A percentile compares a stretch with the other conserved stretches of the same genome.
Conservation (phyloP, 64 coral and sea anemone species). For the Pocillopora verrucosa region DNA sequence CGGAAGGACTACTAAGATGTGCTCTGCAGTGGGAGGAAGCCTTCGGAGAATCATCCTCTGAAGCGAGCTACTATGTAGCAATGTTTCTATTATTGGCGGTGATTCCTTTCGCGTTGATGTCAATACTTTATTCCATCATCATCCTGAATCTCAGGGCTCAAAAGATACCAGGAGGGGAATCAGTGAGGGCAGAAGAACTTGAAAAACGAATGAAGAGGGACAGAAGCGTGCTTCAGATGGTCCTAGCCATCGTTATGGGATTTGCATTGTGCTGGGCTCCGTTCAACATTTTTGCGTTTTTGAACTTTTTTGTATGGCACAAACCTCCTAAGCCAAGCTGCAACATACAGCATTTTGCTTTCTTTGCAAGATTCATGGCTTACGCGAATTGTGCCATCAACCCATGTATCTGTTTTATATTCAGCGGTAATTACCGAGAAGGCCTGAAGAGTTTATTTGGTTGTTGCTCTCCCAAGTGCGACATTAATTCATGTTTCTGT, state of each 20-base stretch:
- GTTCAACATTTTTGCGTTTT: neutral
- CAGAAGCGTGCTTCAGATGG: conserved; percentile 26
- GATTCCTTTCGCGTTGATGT: conserved; percentile 16
- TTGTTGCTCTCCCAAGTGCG: neutral
- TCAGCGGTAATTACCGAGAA: conserved; percentile 28
- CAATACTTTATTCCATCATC: conserved; percentile 22
- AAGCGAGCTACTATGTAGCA: neutral
- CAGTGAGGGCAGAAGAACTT: conserved; percentile 9
- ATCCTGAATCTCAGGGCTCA: conserved; percentile 7
- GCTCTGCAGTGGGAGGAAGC: neutral
- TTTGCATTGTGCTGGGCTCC: conserved; percentile 34
- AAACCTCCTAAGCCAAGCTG: neutral
- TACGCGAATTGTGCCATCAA: conserved; percentile 26
- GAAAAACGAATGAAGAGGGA: conserved; percentile 16
- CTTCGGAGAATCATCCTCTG: conserved; percentile 10
- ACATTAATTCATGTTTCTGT: neutral
- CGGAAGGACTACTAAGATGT: neutral
- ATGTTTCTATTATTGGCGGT: conserved; percentile 18
- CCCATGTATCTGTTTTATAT: conserved; percentile 24
- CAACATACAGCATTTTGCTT: neutral
- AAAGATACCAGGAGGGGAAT: conserved; percentile 21
- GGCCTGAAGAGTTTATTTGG: conserved; percentile 29
- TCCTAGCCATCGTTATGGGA: conserved; percentile 9
- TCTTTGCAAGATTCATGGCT: neutral
- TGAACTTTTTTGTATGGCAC: conserved; percentile 29